Conservation (phyloP, 2,113 vertebrate genomes). For the Falco punctatus region DNA sequence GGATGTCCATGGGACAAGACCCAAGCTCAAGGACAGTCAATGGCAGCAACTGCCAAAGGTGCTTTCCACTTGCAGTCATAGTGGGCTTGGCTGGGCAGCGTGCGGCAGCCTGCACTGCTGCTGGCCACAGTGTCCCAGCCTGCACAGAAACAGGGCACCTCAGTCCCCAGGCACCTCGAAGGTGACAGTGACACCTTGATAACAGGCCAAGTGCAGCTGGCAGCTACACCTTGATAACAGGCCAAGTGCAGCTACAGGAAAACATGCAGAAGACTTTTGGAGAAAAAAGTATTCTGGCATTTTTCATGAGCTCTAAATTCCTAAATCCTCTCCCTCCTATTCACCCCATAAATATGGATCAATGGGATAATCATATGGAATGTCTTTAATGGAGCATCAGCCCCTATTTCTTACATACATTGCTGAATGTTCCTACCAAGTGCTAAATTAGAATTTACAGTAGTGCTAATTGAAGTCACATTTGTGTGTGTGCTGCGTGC, state of each 20-base stretch:
- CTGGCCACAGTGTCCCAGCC: not conserved
- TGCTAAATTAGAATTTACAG: conserved; percentile 61
- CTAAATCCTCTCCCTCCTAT: not conserved
- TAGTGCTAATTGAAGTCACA: conserved; percentile 51
- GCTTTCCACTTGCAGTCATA: not conserved
- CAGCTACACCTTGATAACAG: not conserved
- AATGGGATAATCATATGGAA: not conserved
- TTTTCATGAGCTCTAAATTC: not conserved
- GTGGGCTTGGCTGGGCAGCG: not conserved
- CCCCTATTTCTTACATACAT: not conserved
- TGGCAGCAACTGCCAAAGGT: not conserved
- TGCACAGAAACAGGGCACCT: not conserved
- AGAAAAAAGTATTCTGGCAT: not conserved
- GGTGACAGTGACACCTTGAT: not conserved
- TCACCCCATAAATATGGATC: not conserved
- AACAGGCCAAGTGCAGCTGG: not conserved
- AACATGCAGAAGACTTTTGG: not conserved
- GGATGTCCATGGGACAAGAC: not conserved
- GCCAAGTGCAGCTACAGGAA: not conserved
- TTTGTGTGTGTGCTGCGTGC: conserved; percentile 39
- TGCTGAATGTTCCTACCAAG: conserved; percentile 53
- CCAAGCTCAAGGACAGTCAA: not conserved
- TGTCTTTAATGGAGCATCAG: not conserved
- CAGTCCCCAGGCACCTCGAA: not conserved
- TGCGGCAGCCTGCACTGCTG: not conserved